A percentile compares a stretch with the other conserved stretches of the same genome.
These are phyloP conservation scores for Melozone crissalis DNA, from an alignment of 2,113 vertebrate species.

Conservation along the genomic window DNA sequence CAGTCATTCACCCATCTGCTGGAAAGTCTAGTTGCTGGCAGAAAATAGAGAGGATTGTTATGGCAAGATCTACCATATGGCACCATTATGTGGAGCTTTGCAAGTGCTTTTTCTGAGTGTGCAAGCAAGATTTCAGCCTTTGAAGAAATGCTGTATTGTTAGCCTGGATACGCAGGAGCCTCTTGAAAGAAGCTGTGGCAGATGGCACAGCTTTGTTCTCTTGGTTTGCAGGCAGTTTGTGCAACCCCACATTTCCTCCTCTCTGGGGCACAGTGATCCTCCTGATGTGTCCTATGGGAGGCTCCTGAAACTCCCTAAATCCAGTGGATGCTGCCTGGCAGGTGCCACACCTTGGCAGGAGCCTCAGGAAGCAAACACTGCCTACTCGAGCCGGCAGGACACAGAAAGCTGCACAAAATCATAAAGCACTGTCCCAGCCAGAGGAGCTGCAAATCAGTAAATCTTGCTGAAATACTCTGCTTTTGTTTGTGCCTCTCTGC, in stretches of 20 bases:
- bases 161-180: neutral
- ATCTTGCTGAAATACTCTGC: neutral
- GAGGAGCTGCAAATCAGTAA: neutral
- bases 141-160: conserved; percentile 39
- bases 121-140: conserved; percentile 45
- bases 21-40: conserved; percentile 17
- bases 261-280: neutral
- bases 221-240: neutral
- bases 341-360: fast-evolving
- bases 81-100: conserved; percentile 47
- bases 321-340: neutral
- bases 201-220: conserved; percentile 64
- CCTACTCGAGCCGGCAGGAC: fast-evolving
- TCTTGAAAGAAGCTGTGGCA: conserved; percentile 55
- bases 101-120: conserved; percentile 30
- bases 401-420: neutral
- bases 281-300: neutral
- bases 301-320: neutral
- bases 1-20: conserved; percentile 32
- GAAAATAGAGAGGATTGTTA: conserved; percentile 57
- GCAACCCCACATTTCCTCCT: neutral
- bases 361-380: neutral
- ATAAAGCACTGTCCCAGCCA: neutral
- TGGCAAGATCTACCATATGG: conserved; percentile 49
- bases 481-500: conserved; percentile 31